A percentile compares a stretch with the other conserved stretches of the same genome.
Evolutionary conservation across 2,113 vertebrate species (phyloP).

Genomic region (Calcarius ornatus): DNA sequence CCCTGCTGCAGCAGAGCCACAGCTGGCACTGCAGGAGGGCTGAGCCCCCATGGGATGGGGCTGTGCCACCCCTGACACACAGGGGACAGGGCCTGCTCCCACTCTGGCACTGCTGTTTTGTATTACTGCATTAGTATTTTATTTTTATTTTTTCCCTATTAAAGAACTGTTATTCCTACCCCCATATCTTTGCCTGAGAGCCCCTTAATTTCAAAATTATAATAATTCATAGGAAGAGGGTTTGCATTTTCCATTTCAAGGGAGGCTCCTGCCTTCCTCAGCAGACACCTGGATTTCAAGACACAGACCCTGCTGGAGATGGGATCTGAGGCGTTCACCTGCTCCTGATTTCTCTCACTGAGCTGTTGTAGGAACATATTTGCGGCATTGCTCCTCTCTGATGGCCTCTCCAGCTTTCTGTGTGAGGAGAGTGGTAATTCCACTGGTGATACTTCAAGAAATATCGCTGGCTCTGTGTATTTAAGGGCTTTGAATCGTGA

Average conservation of each 20-base stretch:
- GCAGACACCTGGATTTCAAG: background rate
- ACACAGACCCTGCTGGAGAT: background rate
- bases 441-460: background rate
- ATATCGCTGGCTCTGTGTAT: background rate
- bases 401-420: background rate
- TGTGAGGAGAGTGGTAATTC: constrained; percentile 5
- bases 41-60: background rate
- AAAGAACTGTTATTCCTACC: background rate
- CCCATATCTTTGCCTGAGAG: background rate
- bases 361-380: background rate
- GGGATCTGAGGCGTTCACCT: background rate
- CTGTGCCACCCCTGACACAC: no score
- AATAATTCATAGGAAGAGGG: background rate
- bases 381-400: background rate
- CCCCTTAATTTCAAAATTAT: background rate
- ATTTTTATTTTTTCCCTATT: background rate
- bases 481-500: background rate
- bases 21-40: background rate
- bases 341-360: background rate
- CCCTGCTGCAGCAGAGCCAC: background rate
- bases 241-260: background rate
- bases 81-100: fast-evolving
- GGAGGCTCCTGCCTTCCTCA: background rate
- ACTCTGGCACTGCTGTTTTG: background rate
- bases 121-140: background rate